phyloP scores from a whole-genome alignment of 1,140 invertebrate species.

The Chionoecetes opilio region DNA sequence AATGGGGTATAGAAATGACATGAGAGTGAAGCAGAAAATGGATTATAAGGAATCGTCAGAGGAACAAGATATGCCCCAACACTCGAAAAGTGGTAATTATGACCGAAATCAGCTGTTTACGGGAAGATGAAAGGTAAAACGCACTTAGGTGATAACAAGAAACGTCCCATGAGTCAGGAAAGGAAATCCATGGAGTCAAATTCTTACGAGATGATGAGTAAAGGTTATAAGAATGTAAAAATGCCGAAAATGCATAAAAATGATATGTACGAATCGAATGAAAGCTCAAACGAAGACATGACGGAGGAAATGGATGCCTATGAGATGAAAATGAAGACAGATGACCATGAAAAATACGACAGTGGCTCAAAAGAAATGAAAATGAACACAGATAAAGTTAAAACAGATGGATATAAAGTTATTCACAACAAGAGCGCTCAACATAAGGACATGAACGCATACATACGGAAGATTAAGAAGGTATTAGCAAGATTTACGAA shows the following conservation, averaged over 20 bases:
- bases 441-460: background rate
- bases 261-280: background rate
- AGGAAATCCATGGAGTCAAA: background rate
- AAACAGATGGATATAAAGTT: background rate
- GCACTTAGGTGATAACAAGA: background rate
- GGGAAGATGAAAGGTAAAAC: background rate
- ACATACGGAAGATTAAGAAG: background rate
- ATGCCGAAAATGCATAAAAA: background rate
- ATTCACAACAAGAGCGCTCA: slow-evolving; percentile 7
- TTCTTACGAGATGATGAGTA: background rate
- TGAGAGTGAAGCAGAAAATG: background rate
- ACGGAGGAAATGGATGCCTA: background rate
- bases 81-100: background rate
- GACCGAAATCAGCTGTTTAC: background rate
- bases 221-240: background rate
- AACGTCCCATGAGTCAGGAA: background rate
- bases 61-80: background rate
- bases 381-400: background rate
- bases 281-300: background rate
- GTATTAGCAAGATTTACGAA: background rate
- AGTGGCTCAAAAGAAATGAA: background rate
- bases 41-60: background rate
- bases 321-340: background rate
- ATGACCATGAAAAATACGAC: background rate
- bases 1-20: background rate